These are phyloP conservation scores for Stichodactyla mertensii DNA, from an alignment of 64 coral and sea anemone genomes.

Conservation along the genomic window DNA sequence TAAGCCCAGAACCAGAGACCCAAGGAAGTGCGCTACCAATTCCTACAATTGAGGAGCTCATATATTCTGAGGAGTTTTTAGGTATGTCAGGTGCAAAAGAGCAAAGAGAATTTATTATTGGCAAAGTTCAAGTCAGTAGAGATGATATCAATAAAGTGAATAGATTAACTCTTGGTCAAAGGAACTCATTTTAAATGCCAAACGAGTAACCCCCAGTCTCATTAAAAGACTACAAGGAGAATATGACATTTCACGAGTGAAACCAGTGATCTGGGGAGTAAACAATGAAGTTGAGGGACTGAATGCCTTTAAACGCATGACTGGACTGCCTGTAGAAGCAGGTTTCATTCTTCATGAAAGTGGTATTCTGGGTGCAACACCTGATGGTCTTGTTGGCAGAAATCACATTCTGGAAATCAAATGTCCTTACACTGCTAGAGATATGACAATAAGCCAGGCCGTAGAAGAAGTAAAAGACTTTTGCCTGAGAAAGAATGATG, in stretches of 20 bases:
- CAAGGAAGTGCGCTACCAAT: neutral
- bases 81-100: neutral
- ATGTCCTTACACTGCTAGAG: no score
- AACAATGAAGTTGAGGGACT: conserved; percentile 19
- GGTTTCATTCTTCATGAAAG: conserved; percentile 14
- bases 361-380: conserved; percentile 18
- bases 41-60: conserved; percentile 39
- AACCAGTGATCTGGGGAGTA: conserved; percentile 30
- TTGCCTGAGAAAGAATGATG: neutral
- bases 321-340: conserved; percentile 17
- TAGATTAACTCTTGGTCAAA: conserved; percentile 16
- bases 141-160: neutral
- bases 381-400: neutral
- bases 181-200: conserved; percentile 11
- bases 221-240: conserved; percentile 22
- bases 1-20: conserved; percentile 25
- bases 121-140: neutral
- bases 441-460: no score
- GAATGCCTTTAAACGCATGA: conserved; percentile 8
- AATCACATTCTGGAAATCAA: no score
- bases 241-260: conserved; percentile 17
- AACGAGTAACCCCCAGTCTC: conserved; percentile 19
- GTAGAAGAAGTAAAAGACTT: no score
- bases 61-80: conserved; percentile 30
- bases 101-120: conserved; percentile 14